These are phyloP conservation scores for Nothoprocta pentlandii DNA, from an alignment of 2,113 vertebrate species.

Conservation along the genomic window DNA sequence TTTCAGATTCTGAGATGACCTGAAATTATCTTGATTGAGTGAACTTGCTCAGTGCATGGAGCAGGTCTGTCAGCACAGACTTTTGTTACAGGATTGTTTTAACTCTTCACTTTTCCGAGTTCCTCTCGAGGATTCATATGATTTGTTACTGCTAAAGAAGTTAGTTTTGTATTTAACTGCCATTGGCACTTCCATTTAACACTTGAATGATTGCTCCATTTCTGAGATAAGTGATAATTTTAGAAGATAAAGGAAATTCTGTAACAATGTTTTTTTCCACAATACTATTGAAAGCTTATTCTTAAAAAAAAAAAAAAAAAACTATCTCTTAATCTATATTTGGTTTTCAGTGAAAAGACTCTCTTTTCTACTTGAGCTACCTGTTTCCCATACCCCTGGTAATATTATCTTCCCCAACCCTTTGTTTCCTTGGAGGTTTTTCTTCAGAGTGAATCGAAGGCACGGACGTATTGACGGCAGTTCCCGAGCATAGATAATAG, in stretches of 20 bases:
- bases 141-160: neutral
- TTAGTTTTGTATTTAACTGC: neutral
- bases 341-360: neutral
- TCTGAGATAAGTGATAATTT: neutral
- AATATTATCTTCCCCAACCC: neutral
- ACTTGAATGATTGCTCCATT: neutral
- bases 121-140: neutral
- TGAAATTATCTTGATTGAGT: neutral
- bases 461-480: neutral
- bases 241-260: neutral
- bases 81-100: neutral
- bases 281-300: neutral
- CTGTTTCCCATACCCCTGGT: neutral
- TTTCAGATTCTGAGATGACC: neutral
- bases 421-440: neutral
- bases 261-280: neutral
- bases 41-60: neutral
- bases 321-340: neutral
- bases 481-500: neutral
- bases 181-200: neutral
- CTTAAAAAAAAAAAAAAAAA: neutral
- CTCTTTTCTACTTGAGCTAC: slow-evolving; percentile 15
- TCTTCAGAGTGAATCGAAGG: neutral
- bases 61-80: neutral
- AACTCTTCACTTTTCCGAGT: neutral